A percentile compares a stretch with the other conserved stretches of the same genome.
These are phyloP conservation scores for Stegana nigrithorax DNA, from an alignment of 2,888 invertebrate genomes.

Conservation along the genomic window DNA sequence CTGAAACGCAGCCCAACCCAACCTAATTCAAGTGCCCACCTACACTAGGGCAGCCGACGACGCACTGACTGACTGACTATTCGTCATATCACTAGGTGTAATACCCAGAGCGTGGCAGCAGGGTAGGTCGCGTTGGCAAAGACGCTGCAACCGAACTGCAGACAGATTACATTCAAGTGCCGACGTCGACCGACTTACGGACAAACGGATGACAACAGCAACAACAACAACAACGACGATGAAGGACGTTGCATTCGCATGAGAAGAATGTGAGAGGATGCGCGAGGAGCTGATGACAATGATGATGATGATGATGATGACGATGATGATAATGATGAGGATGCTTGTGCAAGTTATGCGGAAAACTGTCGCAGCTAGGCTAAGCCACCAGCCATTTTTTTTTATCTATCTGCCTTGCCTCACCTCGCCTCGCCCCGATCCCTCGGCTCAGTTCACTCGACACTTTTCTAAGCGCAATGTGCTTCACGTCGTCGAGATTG, in stretches of 20 bases:
- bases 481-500: too few relatives aligned
- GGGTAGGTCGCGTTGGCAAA: background rate
- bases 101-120: too few relatives aligned
- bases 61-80: background rate
- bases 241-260: slow-evolving; percentile 12
- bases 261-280: background rate
- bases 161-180: slow-evolving; percentile 39
- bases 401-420: too few relatives aligned
- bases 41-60: background rate
- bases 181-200: slow-evolving; percentile 28
- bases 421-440: too few relatives aligned
- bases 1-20: background rate
- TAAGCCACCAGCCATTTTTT: too few relatives aligned
- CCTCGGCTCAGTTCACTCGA: too few relatives aligned
- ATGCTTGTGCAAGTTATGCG: background rate
- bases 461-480: too few relatives aligned
- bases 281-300: background rate
- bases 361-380: too few relatives aligned
- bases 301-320: background rate
- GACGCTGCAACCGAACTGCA: slow-evolving; percentile 23
- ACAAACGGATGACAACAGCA: slow-evolving; percentile 25
- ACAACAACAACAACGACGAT: background rate
- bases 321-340: background rate
- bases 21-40: background rate
- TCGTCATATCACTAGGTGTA: too few relatives aligned